A percentile compares a stretch with the other conserved stretches of the same genome.
Evolutionary conservation across 2,888 invertebrate genomes (phyloP).

Genomic region (Temnothorax ravouxi): DNA sequence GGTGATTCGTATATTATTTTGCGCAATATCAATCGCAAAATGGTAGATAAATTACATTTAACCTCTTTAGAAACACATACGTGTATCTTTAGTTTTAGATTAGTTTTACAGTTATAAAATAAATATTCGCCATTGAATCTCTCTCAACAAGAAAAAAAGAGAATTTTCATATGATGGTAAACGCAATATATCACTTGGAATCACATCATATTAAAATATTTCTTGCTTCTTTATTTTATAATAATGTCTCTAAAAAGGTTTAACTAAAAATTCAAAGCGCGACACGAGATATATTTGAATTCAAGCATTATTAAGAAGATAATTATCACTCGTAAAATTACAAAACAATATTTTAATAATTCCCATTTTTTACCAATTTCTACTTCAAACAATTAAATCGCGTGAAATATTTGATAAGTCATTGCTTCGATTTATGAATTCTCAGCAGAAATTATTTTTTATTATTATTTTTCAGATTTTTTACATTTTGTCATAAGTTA

Average conservation of each 20-base stretch:
- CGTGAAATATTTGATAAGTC: no score
- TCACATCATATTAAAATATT: no score
- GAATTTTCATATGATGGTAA: neutral
- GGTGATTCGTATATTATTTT: neutral
- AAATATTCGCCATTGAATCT: neutral
- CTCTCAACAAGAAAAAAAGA: neutral
- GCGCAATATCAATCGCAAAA: neutral
- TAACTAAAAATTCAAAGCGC: neutral
- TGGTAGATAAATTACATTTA: neutral
- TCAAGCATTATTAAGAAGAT: neutral
- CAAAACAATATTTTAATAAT: neutral
- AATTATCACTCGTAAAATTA: neutral
- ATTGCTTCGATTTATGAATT: no score
- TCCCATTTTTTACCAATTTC: neutral
- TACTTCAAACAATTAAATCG: no score
- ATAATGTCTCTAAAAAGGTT: no score
- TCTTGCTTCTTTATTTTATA: no score
- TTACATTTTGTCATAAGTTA: no score
- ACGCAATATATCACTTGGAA: neutral
- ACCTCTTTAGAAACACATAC: neutral
- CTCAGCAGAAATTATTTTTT: no score
- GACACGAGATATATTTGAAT: neutral
- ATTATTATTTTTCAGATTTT: no score
- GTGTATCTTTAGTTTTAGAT: neutral
- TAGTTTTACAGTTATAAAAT: neutral